These are phyloP conservation scores for Argyrosomus japonicus DNA, from an alignment of 2,113 vertebrate species.

Conservation along the genomic window DNA sequence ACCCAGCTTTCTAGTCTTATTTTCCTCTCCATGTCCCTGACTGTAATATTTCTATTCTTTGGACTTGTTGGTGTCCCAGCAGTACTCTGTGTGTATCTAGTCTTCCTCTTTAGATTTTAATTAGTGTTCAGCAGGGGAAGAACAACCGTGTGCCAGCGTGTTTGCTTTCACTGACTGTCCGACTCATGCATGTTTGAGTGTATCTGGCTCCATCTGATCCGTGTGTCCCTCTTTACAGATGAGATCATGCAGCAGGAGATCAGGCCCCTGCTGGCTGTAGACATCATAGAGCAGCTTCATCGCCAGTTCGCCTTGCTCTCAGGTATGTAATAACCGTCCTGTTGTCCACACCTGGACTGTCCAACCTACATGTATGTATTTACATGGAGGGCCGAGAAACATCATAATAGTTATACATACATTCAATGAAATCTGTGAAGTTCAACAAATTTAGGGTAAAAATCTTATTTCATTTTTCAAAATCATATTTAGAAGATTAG, in stretches of 20 bases:
- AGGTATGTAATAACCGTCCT: conserved; percentile 83
- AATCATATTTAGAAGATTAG: no score
- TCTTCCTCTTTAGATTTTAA: background rate
- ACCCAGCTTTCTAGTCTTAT: background rate
- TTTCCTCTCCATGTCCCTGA: background rate
- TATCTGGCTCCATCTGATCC: conserved; percentile 1
- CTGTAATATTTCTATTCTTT: background rate
- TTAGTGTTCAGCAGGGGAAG: background rate
- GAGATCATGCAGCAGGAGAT: conserved; percentile 99
- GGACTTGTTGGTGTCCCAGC: background rate
- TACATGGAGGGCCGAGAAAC: background rate
- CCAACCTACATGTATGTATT: background rate
- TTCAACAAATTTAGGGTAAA: background rate
- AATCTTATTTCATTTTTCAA: no score
- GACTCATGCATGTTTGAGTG: background rate
- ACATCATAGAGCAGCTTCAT: conserved; percentile 97
- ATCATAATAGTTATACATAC: background rate
- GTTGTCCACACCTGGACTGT: background rate
- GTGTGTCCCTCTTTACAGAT: conserved; percentile 85
- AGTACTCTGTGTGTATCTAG: background rate
- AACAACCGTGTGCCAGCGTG: background rate
- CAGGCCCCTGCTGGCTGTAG: conserved; percentile 92
- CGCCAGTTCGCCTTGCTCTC: conserved; percentile 94
- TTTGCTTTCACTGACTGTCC: background rate
- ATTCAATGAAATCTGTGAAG: background rate